Evolutionary conservation across 1,140 invertebrate genomes (phyloP), one percentile per base, ranked within the genome.

Genomic region (Lerema accius): DNA sequence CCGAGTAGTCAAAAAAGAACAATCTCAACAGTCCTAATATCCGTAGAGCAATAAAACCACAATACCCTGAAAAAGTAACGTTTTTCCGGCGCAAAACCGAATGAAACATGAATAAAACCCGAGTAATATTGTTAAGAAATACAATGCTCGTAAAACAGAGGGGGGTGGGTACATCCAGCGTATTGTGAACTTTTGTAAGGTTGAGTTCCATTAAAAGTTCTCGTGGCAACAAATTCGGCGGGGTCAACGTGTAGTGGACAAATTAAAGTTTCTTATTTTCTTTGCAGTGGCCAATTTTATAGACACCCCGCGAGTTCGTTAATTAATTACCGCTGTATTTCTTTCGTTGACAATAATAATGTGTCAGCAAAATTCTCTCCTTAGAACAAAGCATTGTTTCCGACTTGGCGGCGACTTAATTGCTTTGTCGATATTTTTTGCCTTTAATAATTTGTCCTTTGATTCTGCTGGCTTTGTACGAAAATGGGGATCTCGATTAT

Each of bases 261-360:
- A 32, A 59, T 59, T 59, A 59, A 59, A 59, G 43, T 59, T 59
- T 59, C 56, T 59, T 59, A 59, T 59, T 59, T 59, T 59, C 56
- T 37, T n/a, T 32, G 43, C n/a, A 37, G 32, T 32, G 43, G 46
- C n/a, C 11, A 59, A 48, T 59, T 56, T 59, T 59, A 59, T 59
- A 59, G 32, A 59, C 28, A 59, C 56, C 28, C 28, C 56, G 28
- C 46, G 56, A 39, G 43, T 37, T 32, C 56, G 42, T 45, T 58
- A 58, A 58, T 58, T 59, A 59, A 48, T 59, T 59, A 48, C 32
- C n/a, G 43, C 43, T 59, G 56, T 59, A 39, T 23, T 48, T 46
- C 56, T 15, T 59, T 39, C 16, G 56, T 59, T 59, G 56, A 59
- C 56, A 59, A 48, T 48, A 48, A 56, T 56, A 56, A 32, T 59